phyloP scores from a whole-genome alignment of 2,888 invertebrate genomes.

The Tipula unca region DNA sequence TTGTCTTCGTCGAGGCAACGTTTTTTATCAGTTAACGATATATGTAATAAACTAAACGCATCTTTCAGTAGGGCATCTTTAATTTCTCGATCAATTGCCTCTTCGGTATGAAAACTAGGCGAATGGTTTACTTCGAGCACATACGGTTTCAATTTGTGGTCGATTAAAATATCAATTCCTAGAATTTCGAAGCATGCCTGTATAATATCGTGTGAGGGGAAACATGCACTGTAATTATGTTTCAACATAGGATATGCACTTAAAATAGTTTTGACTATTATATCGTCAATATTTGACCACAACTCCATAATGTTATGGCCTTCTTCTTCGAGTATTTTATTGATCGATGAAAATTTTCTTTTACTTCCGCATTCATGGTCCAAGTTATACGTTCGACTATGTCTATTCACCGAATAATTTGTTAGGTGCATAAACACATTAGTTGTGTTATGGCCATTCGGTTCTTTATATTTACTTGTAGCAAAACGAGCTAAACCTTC shows the following conservation, averaged over 20 bases:
- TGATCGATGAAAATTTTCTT: conserved; percentile 71
- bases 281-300: conserved; percentile 81
- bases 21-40: conserved; percentile 64
- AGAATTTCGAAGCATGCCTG: conserved; percentile 88
- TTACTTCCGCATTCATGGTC: conserved; percentile 85
- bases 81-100: conserved; percentile 74
- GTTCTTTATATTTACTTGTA: conserved; percentile 78
- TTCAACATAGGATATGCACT: conserved; percentile 81
- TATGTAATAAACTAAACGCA: conserved; percentile 69
- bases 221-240: conserved; percentile 80
- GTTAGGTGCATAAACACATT: conserved; percentile 93
- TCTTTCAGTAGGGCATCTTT: conserved; percentile 71
- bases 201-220: conserved; percentile 74
- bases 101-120: conserved; percentile 87
- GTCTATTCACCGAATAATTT: conserved; percentile 89
- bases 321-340: conserved; percentile 59
- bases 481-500: conserved; percentile 90
- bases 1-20: conserved; percentile 63
- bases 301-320: conserved; percentile 66
- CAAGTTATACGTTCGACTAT: conserved; percentile 73
- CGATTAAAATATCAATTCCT: conserved; percentile 82
- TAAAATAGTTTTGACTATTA: conserved; percentile 83
- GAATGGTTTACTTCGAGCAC: conserved; percentile 90
- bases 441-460: conserved; percentile 67
- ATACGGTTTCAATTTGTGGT: conserved; percentile 75